These are phyloP conservation scores for Drosophila lacertosa DNA, from an alignment of 1,140 invertebrate genomes.

Conservation along the genomic window DNA sequence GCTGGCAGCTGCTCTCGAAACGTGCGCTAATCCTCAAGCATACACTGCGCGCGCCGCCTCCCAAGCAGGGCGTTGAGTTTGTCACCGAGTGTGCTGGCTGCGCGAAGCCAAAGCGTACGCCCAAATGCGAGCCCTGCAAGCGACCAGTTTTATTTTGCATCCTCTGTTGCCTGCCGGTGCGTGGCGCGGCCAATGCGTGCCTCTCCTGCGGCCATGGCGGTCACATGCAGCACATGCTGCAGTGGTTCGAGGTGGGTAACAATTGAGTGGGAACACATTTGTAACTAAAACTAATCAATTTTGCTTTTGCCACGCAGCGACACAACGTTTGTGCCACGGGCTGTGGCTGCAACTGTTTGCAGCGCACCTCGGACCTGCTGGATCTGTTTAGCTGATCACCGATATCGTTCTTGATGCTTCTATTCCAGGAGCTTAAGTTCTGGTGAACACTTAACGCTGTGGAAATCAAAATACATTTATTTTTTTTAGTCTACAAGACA, in stretches of 20 bases:
- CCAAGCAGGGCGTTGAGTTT: conserved; percentile 90
- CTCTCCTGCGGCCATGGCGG: conserved; percentile 95
- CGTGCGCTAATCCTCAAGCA: conserved; percentile 93
- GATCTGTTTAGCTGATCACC: conserved; percentile 58
- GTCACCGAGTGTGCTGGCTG: conserved; percentile 90
- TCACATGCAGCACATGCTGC: conserved; percentile 91
- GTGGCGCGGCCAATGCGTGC: conserved; percentile 93
- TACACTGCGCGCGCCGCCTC: conserved; percentile 86
- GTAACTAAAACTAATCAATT: not conserved
- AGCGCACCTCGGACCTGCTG: conserved; percentile 84
- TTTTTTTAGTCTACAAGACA: conserved; percentile 49
- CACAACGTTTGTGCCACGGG: conserved; percentile 88
- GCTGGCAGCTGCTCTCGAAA: conserved; percentile 91
- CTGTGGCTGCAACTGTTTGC: conserved; percentile 94
- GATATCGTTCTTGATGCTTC: not conserved
- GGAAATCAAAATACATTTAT: conserved; percentile 41
- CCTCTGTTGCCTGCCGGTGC: conserved; percentile 93
- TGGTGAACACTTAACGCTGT: conserved; percentile 3
- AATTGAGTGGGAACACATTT: not conserved
- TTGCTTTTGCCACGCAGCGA: conserved; percentile 70
- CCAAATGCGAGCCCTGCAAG: conserved; percentile 89
- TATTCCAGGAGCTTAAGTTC: not conserved
- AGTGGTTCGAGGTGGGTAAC: conserved; percentile 91
- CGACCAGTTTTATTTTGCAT: conserved; percentile 90
- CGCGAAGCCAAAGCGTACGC: conserved; percentile 85